Evolutionary conservation across 2,797 vertebrate genomes (phyloP).

Genomic region (Trachops cirrhosus): DNA sequence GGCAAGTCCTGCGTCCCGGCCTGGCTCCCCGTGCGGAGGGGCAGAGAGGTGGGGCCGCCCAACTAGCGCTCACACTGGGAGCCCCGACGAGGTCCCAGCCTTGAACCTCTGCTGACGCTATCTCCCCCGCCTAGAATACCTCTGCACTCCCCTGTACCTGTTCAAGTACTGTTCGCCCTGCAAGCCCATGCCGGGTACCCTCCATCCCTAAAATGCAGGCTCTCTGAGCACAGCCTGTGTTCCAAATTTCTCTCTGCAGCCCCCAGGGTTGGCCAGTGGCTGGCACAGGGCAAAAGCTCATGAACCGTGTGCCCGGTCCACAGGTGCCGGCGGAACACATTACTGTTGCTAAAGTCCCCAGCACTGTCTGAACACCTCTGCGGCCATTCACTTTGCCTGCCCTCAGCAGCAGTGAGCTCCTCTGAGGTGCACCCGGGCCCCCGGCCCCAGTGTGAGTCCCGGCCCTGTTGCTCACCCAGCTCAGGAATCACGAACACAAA

Average conservation of each 20-base stretch:
- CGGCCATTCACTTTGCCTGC: not conserved
- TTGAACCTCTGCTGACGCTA: not conserved
- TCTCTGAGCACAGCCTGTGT: not conserved
- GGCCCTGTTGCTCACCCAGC: not conserved
- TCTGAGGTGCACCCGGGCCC: not conserved
- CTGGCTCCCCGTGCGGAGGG: not conserved
- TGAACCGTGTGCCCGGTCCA: not conserved
- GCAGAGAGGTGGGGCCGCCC: not conserved
- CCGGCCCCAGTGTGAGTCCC: not conserved
- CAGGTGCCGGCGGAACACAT: not conserved
- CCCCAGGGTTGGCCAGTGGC: not conserved
- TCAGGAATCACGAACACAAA: not conserved
- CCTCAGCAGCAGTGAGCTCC: not conserved
- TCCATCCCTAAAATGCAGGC: not conserved
- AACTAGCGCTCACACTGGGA: not conserved
- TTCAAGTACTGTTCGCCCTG: not conserved
- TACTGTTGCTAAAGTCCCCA: not conserved
- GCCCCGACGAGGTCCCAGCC: not conserved
- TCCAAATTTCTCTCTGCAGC: not conserved
- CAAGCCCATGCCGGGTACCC: not conserved
- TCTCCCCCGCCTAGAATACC: not conserved
- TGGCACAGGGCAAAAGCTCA: not conserved
- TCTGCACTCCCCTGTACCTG: not conserved
- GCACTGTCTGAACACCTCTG: not conserved
- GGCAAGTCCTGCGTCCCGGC: not conserved